Percentiles rank a stretch among this genome's conserved stretches.
Evolutionary conservation across 23 tunicate genomes (phyloP).

Genomic region (Ascidia mentula): DNA sequence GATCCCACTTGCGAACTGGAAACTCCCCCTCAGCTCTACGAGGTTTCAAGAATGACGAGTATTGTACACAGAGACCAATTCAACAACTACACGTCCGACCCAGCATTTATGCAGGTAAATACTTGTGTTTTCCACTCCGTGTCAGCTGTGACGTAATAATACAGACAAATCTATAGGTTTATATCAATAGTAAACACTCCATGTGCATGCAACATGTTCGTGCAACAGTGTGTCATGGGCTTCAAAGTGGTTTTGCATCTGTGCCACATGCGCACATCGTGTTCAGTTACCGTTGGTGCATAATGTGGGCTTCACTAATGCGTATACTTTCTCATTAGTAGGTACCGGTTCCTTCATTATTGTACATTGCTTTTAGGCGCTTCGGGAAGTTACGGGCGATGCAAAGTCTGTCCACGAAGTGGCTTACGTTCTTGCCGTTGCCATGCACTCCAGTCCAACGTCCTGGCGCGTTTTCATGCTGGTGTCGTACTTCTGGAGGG

Average conservation of each 20-base stretch:
- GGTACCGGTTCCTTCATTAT: too few species aligned
- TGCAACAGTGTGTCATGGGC: too few species aligned
- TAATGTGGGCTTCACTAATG: too few species aligned
- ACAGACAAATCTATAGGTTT: too few species aligned
- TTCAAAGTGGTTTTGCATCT: too few species aligned
- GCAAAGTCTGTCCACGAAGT: background rate
- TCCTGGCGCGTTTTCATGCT: constrained; percentile 38
- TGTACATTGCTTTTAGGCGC: background rate
- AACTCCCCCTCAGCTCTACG: background rate
- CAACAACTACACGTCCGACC: constrained; percentile 7
- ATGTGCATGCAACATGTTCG: too few species aligned
- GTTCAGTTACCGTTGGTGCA: too few species aligned
- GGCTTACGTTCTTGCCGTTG: constrained; percentile 12
- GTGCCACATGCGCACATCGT: too few species aligned
- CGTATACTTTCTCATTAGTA: too few species aligned
- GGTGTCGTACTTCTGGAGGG: constrained; percentile 73
- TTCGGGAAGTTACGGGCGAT: constrained; percentile 9
- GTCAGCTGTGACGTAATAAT: too few species aligned
- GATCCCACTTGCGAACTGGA: constrained; percentile 2
- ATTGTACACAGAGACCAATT: background rate
- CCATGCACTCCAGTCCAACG: constrained; percentile 26
- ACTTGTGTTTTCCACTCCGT: too few species aligned
- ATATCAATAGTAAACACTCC: too few species aligned
- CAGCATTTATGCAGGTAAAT: background rate
- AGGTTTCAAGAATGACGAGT: background rate